A percentile compares a stretch with the other conserved stretches of the same genome.
Evolutionary conservation across 2,797 vertebrate species (phyloP).

Genomic region (Miichthys miiuy): DNA sequence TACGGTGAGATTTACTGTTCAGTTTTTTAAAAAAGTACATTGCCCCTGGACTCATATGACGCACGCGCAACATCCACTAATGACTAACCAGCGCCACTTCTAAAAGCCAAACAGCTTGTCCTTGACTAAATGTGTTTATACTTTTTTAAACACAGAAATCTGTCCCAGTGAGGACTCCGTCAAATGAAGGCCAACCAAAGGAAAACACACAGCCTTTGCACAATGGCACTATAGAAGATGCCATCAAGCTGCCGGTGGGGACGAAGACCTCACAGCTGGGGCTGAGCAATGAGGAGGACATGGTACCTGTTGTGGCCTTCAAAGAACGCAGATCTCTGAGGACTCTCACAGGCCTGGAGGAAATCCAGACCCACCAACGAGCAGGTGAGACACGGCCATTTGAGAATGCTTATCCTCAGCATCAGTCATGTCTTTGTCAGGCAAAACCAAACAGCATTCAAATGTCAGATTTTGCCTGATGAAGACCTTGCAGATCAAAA

Average conservation of each 20-base stretch:
- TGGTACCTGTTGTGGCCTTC: constrained; percentile 94
- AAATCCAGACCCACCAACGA: constrained; percentile 93
- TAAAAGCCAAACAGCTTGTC: constrained; percentile 33
- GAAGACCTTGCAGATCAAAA: neutral
- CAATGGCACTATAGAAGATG: constrained; percentile 88
- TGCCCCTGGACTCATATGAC: constrained; percentile 58
- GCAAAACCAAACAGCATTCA: neutral
- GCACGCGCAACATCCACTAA: constrained; percentile 42
- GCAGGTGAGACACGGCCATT: constrained; percentile 85
- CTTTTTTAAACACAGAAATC: constrained; percentile 65
- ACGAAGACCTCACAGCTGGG: constrained; percentile 87
- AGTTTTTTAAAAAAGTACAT: constrained; percentile 36
- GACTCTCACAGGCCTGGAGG: constrained; percentile 91
- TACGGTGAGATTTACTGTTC: constrained; percentile 81
- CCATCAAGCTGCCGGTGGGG: constrained; percentile 87
- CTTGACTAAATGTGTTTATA: constrained; percentile 12
- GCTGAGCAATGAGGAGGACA: constrained; percentile 85
- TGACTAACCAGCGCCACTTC: constrained; percentile 7
- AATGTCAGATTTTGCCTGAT: neutral
- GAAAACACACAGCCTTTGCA: constrained; percentile 90
- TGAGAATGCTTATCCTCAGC: neutral
- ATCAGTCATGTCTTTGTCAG: neutral
- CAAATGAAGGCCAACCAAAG: constrained; percentile 80
- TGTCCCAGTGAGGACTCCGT: constrained; percentile 44
- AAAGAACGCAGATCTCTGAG: constrained; percentile 91